Base-by-base conservation (phyloP, 2,113 vertebrate species). In the Raphicerus campestris region DNA sequence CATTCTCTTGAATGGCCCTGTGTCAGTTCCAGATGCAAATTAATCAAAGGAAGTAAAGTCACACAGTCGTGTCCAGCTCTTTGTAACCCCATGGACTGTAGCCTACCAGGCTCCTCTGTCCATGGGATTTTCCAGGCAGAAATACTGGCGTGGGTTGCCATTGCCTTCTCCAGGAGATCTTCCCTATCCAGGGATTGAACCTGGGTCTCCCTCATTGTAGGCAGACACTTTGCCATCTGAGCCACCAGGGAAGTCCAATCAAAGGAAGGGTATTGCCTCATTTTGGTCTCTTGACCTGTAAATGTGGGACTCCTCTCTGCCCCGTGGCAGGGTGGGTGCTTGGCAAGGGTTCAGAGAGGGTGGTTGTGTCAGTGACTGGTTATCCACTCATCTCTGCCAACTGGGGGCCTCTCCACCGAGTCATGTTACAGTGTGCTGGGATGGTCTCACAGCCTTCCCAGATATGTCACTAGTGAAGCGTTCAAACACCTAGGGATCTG, bases 321-420 rank as follows among this genome's bases (percentile, higher is more conserved):
- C 70, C 53, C 6, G 0, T 2, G 19, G 55, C 4, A 26, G 22
- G 15, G 19, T 3, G n/a, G 24, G 7, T 0, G 0, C 15, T 49
- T 0, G 0, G n/a, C 16, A 24, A 7, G 9, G 1, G 13, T 28
- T 42, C 55, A n/a, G 10, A 20, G n/a, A 77, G 2, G 39, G 26
- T 4, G 3, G 1, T 16, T 3, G 4, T 22, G 2, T 32, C 53
- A 24, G 26, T 19, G 56, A 24, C 3, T 0, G 1, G 2, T 28
- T 19, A 49, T 6, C 11, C 30, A 7, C 10, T 89, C 58, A 3
- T 14, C 15, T 63, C 45, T 39, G 7, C 47, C 70, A 22, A 20
- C 51, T 0, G 53, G 55, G 1, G 47, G 30, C 20, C 30, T 30
- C 45, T 73, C 28, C 2, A 22, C 2, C 1, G 35, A 24, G 20